These are phyloP conservation scores for Polietes domitor DNA, from an alignment of 2,888 invertebrate species.

Conservation along the genomic window DNA sequence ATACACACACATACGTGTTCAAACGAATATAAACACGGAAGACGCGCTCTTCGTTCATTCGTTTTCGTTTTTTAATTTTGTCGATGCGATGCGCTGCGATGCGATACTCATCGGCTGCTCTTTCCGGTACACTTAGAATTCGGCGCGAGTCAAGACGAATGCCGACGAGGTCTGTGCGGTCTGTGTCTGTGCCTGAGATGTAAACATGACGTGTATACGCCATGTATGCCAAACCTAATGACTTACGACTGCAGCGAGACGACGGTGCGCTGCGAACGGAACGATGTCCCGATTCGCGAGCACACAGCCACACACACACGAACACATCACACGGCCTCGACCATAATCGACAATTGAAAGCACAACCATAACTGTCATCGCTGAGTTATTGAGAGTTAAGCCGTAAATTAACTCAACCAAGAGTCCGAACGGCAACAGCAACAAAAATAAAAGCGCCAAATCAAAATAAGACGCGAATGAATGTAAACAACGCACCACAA, in stretches of 20 bases:
- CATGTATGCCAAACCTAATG: conserved; percentile 18
- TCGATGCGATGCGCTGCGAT: too few relatives aligned
- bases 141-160: background rate
- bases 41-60: conserved; percentile 7
- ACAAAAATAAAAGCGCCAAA: background rate
- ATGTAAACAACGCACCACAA: background rate
- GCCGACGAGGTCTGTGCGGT: background rate
- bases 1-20: background rate
- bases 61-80: background rate
- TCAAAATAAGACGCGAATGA: background rate
- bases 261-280: background rate
- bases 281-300: background rate
- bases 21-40: conserved; percentile 15
- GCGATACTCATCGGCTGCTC: background rate
- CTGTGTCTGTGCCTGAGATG: background rate
- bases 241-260: background rate
- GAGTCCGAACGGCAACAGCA: background rate
- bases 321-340: background rate
- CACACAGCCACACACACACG: background rate
- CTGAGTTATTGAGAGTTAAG: conserved; percentile 6
- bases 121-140: conserved; percentile 17
- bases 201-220: conserved; percentile 28
- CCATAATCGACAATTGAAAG: background rate
- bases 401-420: conserved; percentile 7
- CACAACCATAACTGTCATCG: conserved; percentile 16